Percentiles rank a stretch among this genome's conserved stretches.
Conservation (phyloP, 2,888 invertebrate species). For the Cheilosia scutellata region DNA sequence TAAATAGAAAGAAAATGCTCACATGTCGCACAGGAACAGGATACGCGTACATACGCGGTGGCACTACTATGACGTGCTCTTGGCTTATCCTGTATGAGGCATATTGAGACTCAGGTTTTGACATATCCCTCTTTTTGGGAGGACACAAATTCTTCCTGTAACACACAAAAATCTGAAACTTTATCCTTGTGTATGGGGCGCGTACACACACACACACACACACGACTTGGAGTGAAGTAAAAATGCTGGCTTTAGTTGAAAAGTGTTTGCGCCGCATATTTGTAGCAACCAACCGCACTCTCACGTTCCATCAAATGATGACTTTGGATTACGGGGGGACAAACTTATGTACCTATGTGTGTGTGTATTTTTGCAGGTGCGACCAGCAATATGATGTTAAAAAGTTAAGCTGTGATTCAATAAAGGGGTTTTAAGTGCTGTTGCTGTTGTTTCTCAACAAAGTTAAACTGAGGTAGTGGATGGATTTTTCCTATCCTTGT, state of each 20-base stretch:
- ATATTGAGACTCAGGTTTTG: conserved; percentile 44
- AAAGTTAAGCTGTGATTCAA: conserved; percentile 73
- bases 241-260: conserved; percentile 61
- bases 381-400: conserved; percentile 59
- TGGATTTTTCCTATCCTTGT: background rate
- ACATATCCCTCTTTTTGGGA: conserved; percentile 7
- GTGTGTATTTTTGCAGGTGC: conserved; percentile 61
- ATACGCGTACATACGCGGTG: conserved; percentile 15
- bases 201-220: background rate
- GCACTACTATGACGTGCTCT: conserved; percentile 18
- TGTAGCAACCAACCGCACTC: conserved; percentile 70
- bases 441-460: conserved; percentile 49
- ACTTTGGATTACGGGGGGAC: conserved; percentile 7
- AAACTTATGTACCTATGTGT: conserved; percentile 28
- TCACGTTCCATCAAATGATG: conserved; percentile 65
- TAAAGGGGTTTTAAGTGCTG: conserved; percentile 69
- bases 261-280: conserved; percentile 69
- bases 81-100: conserved; percentile 24
- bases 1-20: conserved; percentile 45
- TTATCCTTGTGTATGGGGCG: conserved; percentile 21
- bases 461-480: conserved; percentile 1
- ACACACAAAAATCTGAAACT: conserved; percentile 61
- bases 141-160: conserved; percentile 41
- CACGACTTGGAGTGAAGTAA: conserved; percentile 11
- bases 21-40: conserved; percentile 25